These are phyloP conservation scores for Lordiphosa collinella DNA, from an alignment of 1,140 invertebrate genomes.

Conservation along the genomic window DNA sequence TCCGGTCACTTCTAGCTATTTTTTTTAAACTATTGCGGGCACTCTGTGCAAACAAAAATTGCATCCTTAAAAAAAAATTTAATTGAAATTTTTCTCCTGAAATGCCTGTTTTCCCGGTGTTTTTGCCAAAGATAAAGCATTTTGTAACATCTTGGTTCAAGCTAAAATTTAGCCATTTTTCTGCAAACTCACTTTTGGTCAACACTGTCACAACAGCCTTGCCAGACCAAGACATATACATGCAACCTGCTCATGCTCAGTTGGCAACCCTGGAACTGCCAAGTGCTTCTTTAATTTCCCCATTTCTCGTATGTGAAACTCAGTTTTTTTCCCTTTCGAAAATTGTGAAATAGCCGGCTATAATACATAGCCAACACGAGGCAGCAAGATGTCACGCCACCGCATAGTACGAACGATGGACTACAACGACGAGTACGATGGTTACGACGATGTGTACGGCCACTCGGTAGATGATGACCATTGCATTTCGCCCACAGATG, in stretches of 20 bases:
- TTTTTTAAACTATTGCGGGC: too few species aligned
- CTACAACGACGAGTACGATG: slow-evolving; percentile 92
- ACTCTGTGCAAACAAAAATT: too few species aligned
- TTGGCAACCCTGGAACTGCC: slow-evolving; percentile 1
- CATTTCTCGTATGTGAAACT: slow-evolving; percentile 1
- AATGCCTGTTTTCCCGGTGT: too few species aligned
- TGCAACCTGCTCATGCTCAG: background rate
- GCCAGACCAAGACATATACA: background rate
- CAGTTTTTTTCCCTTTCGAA: slow-evolving; percentile 16
- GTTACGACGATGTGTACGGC: slow-evolving; percentile 94
- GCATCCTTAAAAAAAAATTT: too few species aligned
- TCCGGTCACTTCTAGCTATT: too few species aligned
- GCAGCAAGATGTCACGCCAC: slow-evolving; percentile 86
- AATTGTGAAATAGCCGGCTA: slow-evolving; percentile 55
- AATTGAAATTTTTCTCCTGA: too few species aligned
- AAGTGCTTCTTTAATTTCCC: slow-evolving; percentile 3
- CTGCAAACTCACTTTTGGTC: background rate
- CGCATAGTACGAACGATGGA: slow-evolving; percentile 87
- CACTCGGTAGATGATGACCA: slow-evolving; percentile 88
- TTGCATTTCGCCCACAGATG: slow-evolving; percentile 93
- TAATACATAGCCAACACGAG: background rate
- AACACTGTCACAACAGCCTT: background rate
- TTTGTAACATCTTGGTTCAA: too few species aligned
- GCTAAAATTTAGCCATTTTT: background rate
- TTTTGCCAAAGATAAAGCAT: too few species aligned